Percentiles rank a stretch among this genome's conserved stretches.
These are phyloP conservation scores for Mesaphorura yosii DNA, from an alignment of 1,140 invertebrate genomes.

Conservation along the genomic window DNA sequence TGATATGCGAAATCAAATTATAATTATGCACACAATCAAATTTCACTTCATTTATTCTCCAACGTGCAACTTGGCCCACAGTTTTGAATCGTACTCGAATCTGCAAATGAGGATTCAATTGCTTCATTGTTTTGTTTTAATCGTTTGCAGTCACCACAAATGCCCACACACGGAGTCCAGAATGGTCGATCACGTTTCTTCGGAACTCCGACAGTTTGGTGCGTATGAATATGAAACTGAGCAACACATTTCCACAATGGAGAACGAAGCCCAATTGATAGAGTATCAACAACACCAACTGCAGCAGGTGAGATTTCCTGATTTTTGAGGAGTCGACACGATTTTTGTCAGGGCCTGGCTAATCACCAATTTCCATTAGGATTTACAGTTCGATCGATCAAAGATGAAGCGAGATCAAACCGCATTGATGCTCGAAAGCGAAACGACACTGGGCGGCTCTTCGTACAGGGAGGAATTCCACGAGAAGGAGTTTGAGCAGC, in stretches of 20 bases:
- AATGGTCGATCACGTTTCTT: slow-evolving; percentile 21
- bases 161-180: slow-evolving; percentile 37
- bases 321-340: too few species aligned
- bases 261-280: not conserved
- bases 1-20: too few species aligned
- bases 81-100: too few species aligned
- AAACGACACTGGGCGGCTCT: slow-evolving; percentile 43
- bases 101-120: too few species aligned
- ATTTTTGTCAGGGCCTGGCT: too few species aligned
- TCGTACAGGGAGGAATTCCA: slow-evolving; percentile 54
- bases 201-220: slow-evolving; percentile 25
- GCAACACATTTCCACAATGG: not conserved
- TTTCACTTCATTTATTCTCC: too few species aligned
- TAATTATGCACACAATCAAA: too few species aligned
- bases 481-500: slow-evolving; percentile 47
- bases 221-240: slow-evolving; percentile 15
- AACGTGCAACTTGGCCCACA: too few species aligned
- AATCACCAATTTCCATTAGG: not conserved
- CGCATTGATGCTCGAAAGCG: slow-evolving; percentile 32
- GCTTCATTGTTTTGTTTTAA: too few species aligned
- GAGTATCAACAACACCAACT: not conserved
- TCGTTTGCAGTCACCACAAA: slow-evolving; percentile 43
- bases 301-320: too few species aligned
- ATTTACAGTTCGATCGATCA: slow-evolving; percentile 20
- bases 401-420: slow-evolving; percentile 28